phyloP scores from a whole-genome alignment of 2,888 invertebrate genomes.

The Venusia cambrica region DNA sequence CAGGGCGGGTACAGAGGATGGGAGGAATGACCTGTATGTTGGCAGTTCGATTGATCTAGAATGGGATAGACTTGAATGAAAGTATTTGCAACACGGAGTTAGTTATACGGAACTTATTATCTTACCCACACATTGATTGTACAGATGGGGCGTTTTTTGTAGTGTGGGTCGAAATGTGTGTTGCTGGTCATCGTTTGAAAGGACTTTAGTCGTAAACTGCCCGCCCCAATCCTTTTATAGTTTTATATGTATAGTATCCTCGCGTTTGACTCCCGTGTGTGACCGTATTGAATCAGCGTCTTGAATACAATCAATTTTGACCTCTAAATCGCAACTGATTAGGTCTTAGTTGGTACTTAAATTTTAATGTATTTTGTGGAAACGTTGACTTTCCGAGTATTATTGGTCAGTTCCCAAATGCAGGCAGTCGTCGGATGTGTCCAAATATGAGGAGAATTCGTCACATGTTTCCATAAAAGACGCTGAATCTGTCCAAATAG shows the following conservation, averaged over 20 bases:
- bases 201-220: conserved; percentile 3
- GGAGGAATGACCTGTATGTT: no score
- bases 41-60: no score
- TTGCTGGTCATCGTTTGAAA: neutral
- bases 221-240: conserved; percentile 9
- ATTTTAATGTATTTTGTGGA: neutral
- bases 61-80: no score
- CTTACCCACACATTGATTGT: no score
- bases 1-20: no score
- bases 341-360: conserved; percentile 6
- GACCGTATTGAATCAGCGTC: conserved; percentile 13
- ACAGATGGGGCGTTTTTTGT: no score
- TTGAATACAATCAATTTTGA: conserved; percentile 5
- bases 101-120: no score
- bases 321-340: conserved; percentile 3
- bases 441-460: neutral
- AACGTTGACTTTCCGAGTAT: no score
- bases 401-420: no score
- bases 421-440: no score
- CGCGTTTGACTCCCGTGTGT: conserved; percentile 10
- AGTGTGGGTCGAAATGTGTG: no score
- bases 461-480: conserved; percentile 1
- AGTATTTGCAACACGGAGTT: no score
- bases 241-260: conserved; percentile 6
- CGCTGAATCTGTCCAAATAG: conserved; percentile 12